These are phyloP conservation scores for Rissa tridactyla DNA, from an alignment of 2,113 vertebrate species.

Conservation along the genomic window DNA sequence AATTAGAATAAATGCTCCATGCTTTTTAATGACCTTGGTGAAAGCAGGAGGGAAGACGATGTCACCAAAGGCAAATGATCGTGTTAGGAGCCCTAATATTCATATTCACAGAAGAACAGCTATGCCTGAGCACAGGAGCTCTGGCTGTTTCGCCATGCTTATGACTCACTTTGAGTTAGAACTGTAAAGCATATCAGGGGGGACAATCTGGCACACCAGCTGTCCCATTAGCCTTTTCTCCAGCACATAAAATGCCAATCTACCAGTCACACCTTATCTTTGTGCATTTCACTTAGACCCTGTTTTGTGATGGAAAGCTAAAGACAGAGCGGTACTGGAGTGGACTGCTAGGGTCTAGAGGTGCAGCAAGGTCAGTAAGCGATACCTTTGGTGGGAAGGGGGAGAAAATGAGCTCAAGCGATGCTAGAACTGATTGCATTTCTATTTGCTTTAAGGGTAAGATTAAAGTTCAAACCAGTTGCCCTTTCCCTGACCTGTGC, in stretches of 20 bases:
- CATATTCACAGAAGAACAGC: neutral
- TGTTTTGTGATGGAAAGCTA: neutral
- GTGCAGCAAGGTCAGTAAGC: neutral
- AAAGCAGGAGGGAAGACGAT: neutral
- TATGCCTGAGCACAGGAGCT: neutral
- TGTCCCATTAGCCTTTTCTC: neutral
- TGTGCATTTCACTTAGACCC: neutral
- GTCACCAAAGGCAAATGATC: neutral
- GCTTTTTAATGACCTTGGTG: neutral
- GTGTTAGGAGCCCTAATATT: neutral
- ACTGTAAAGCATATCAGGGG: neutral
- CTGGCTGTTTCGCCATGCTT: neutral
- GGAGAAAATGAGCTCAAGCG: neutral
- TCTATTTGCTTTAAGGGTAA: neutral
- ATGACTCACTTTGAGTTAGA: neutral
- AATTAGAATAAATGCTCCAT: neutral
- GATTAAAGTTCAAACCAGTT: neutral
- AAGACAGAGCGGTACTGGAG: neutral
- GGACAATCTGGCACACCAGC: neutral
- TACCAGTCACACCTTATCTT: neutral
- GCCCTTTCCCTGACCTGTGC: neutral
- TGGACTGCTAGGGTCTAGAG: neutral
- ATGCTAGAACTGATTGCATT: neutral
- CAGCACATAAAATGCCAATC: neutral
- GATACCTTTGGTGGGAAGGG: neutral